Evolutionary conservation across 2,113 vertebrate genomes (phyloP), one percentile per base, ranked within the genome.

Genomic region (Pungitius pungitius): DNA sequence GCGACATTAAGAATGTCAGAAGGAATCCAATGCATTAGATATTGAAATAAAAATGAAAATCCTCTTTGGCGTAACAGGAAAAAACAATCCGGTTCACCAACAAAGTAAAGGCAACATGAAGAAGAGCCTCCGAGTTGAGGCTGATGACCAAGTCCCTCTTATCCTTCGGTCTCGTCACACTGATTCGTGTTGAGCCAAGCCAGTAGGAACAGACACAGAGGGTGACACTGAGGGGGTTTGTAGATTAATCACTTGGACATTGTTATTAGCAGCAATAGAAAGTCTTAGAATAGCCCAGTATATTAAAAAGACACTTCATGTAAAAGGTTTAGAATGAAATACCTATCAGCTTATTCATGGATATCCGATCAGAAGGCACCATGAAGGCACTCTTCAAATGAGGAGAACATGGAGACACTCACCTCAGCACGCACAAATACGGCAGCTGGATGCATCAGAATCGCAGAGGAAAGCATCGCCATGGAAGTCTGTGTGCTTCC

Each of bases 231-330:
- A 24, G 18, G 43, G 13, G 35, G 75, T 33, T 65, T 65, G 66
- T 73, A 57, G 60, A 67, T 70, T 55, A 37, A 85, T 77, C 61
- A 66, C 59, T 55, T 55, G 42, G 62, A 81, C 59, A 76, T 72
- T 66, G 71, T 82, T 66, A 64, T 80, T 89, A 92, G 85, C 85
- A 90, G 89, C 90, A 85, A 65, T 72, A 76, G 77, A 60, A 68
- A 71, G 75, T 85, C 78, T 87, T 37, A n/a, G 59, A 78, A 81
- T 76, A 83, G 79, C 73, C 78, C 69, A 51, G 20, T 62, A 67
- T 52, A 71, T 77, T 18, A 75, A 86, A 83, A 78, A 72, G 60
- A 81, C 82, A 77, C 69, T 80, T 78, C 26, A 74, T 69, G 73
- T 71, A 78, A 85, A 49, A 85, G 66, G 75, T 83, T 73, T 78